phyloP scores from a whole-genome alignment of 2,113 vertebrate genomes.

The Tenrec ecaudatus region DNA sequence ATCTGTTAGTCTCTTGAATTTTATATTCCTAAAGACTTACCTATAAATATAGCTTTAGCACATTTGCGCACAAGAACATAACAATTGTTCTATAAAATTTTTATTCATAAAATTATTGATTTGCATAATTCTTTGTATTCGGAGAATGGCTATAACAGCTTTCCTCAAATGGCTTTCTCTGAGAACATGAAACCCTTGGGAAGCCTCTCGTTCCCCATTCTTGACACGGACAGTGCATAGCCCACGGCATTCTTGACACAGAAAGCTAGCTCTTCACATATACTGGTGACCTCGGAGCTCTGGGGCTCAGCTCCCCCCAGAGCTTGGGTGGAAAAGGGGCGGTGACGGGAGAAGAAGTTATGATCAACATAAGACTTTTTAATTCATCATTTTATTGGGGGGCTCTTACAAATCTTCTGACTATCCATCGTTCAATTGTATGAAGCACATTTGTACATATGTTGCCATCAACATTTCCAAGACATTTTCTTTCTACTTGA shows the following conservation, averaged over 20 bases:
- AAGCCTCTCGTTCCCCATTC: not conserved
- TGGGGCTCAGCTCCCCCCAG: not conserved
- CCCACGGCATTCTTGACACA: not conserved
- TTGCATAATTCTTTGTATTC: not conserved
- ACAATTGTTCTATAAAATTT: conserved; percentile 21
- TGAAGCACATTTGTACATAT: too few relatives aligned
- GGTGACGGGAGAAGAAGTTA: not conserved
- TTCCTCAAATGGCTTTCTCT: not conserved
- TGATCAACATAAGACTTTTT: not conserved
- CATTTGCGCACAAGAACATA: not conserved
- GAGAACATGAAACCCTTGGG: conserved; percentile 11
- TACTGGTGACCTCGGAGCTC: not conserved
- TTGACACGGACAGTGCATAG: not conserved
- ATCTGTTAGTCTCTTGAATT: conserved; percentile 4
- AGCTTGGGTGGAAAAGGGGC: not conserved
- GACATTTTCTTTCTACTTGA: too few relatives aligned
- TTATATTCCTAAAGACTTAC: not conserved
- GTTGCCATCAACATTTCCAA: too few relatives aligned
- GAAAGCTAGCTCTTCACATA: not conserved
- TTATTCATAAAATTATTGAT: not conserved
- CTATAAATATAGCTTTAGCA: not conserved
- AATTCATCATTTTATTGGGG: too few relatives aligned
- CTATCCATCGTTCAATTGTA: too few relatives aligned
- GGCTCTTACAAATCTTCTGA: too few relatives aligned
- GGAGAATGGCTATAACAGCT: not conserved